Evolutionary conservation across 1,140 invertebrate genomes (phyloP).

Genomic region (Ctenoplectra terminalis): DNA sequence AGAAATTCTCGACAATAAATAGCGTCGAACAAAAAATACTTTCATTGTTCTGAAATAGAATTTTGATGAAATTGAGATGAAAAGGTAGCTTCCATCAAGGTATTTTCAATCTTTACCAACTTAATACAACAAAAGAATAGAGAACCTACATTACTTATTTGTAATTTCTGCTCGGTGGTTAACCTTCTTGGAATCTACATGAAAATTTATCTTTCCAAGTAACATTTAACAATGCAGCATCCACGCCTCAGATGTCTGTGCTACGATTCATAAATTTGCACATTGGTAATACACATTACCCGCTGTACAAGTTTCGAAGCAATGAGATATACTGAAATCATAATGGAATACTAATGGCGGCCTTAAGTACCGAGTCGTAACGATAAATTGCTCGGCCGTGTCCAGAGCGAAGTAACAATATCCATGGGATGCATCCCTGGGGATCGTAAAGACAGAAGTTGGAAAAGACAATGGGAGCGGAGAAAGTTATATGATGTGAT

Average conservation of each 20-base stretch:
- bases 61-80: too few species aligned
- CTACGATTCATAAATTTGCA: neutral
- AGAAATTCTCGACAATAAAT: too few species aligned
- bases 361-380: neutral
- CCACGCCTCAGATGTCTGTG: neutral
- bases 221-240: neutral
- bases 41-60: too few species aligned
- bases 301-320: neutral
- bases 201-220: too few species aligned
- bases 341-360: slow-evolving; percentile 10
- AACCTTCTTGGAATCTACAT: too few species aligned
- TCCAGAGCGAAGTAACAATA: neutral
- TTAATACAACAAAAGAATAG: too few species aligned
- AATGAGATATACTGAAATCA: neutral
- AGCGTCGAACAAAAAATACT: too few species aligned
- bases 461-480: slow-evolving; percentile 13
- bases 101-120: too few species aligned
- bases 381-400: neutral
- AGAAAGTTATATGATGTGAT: slow-evolving; percentile 35
- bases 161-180: too few species aligned
- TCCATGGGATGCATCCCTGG: neutral
- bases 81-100: too few species aligned
- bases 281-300: neutral
- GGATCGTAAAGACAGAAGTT: slow-evolving; percentile 34
- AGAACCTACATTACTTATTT: too few species aligned